phyloP scores from a whole-genome alignment of 2,797 vertebrate species.

The Ammospiza maritima region DNA sequence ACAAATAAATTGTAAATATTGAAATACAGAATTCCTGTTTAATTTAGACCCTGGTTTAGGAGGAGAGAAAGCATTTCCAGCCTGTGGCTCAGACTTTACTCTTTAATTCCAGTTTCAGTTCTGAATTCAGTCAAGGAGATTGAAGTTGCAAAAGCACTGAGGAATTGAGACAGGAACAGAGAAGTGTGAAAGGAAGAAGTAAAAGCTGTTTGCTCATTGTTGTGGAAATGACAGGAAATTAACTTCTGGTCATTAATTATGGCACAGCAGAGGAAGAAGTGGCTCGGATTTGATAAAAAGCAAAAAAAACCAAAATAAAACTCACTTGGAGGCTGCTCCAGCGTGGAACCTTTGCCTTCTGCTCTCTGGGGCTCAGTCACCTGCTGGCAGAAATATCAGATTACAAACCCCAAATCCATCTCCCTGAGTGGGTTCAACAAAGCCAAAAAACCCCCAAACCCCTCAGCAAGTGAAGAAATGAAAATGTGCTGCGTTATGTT shows the following conservation, averaged over 20 bases:
- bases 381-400: conserved; percentile 52
- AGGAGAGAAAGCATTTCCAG: neutral
- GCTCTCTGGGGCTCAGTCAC: conserved; percentile 6
- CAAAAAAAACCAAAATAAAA: neutral
- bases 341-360: conserved; percentile 58
- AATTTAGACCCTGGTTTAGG: neutral
- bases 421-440: neutral
- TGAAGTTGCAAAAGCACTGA: neutral
- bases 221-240: neutral
- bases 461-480: neutral
- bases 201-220: neutral
- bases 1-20: neutral
- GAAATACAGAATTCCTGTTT: neutral
- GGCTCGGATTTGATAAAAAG: neutral
- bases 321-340: conserved; percentile 66
- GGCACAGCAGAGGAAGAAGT: neutral
- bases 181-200: neutral
- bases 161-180: neutral
- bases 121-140: neutral
- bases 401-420: neutral
- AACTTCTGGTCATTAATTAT: neutral
- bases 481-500: rapidly evolving
- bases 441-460: neutral
- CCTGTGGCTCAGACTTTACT: neutral
- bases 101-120: neutral